A percentile compares a stretch with the other conserved stretches of the same genome.
These are phyloP conservation scores for Silurus lanzhouensis DNA, from an alignment of 2,797 vertebrate genomes.

Conservation along the genomic window DNA sequence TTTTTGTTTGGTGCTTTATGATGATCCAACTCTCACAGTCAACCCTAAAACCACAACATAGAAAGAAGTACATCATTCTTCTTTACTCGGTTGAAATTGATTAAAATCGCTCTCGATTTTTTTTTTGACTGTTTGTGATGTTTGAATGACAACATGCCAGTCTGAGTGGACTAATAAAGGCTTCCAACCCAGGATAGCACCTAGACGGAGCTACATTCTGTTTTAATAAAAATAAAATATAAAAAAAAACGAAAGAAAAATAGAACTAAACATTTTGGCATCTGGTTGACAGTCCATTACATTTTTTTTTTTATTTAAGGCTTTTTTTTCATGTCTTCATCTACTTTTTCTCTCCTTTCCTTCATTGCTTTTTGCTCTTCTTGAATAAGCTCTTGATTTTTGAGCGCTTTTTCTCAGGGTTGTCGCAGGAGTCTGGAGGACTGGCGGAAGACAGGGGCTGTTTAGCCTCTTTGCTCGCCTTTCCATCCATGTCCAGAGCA, in stretches of 20 bases:
- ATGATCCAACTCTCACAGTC: constrained; percentile 7
- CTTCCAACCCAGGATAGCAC: constrained; percentile 53
- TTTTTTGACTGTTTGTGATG: constrained; percentile 63
- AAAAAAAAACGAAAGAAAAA: constrained; percentile 56
- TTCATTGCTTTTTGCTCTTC: constrained; percentile 80
- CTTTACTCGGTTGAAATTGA: constrained; percentile 70
- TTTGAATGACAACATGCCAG: constrained; percentile 75
- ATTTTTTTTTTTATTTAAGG: constrained; percentile 61
- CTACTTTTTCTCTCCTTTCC: constrained; percentile 21
- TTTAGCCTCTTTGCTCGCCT: constrained; percentile 80
- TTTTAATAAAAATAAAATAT: constrained; percentile 67
- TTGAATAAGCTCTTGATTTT: constrained; percentile 98
- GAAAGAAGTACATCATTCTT: constrained; percentile 17
- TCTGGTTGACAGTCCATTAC: constrained; percentile 66
- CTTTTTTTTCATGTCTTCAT: constrained; percentile 61
- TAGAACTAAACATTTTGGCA: constrained; percentile 64
- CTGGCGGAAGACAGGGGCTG: constrained; percentile 80
- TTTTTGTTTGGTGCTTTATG: constrained; percentile 28
- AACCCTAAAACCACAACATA: constrained; percentile 23
- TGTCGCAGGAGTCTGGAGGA: constrained; percentile 89
- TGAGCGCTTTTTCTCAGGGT: constrained; percentile 93
- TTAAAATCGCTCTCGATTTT: constrained; percentile 64
- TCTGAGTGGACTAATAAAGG: constrained; percentile 75
- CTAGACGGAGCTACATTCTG: constrained; percentile 86
- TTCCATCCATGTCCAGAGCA: constrained; percentile 83